phyloP scores from a whole-genome alignment of 2,888 invertebrate genomes.

The Agrochola litura region DNA sequence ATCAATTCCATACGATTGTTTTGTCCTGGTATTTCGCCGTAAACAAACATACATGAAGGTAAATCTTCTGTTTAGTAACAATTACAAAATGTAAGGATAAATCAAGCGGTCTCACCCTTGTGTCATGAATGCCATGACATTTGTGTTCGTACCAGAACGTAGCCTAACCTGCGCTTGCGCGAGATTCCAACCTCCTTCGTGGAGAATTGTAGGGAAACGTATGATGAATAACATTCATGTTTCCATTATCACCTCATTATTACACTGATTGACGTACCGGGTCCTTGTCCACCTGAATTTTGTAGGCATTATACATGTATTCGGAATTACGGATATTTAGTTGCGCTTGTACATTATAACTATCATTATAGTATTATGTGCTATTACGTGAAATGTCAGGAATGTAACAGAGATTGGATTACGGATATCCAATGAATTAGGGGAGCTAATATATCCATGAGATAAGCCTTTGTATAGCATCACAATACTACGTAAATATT shows the following conservation, averaged over 20 bases:
- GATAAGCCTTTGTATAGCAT: conserved; percentile 38
- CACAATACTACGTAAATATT: conserved; percentile 42
- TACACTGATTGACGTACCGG: not conserved
- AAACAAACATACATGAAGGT: conserved; percentile 1
- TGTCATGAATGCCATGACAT: conserved; percentile 82
- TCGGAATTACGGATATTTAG: conserved; percentile 2
- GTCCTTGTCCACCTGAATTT: conserved; percentile 14
- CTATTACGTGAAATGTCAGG: conserved; percentile 45
- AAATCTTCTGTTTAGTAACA: conserved; percentile 43
- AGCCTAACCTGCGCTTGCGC: conserved; percentile 68
- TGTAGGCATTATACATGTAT: not conserved
- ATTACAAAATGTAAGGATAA: conserved; percentile 64
- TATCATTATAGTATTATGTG: conserved; percentile 30
- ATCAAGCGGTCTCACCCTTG: conserved; percentile 77
- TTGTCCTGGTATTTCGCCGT: not conserved
- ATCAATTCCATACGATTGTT: conserved; percentile 10
- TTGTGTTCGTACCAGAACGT: conserved; percentile 73
- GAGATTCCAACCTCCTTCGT: conserved; percentile 74
- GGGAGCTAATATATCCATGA: conserved; percentile 20
- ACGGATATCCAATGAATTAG: conserved; percentile 33
- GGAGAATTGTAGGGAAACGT: conserved; percentile 76
- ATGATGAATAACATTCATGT: conserved; percentile 66
- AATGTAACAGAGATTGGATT: conserved; percentile 20
- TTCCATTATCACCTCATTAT: not conserved
- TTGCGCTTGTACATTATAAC: conserved; percentile 14